Evolutionary conservation across 1,140 invertebrate species (phyloP).

Genomic region (Homarus americanus): DNA sequence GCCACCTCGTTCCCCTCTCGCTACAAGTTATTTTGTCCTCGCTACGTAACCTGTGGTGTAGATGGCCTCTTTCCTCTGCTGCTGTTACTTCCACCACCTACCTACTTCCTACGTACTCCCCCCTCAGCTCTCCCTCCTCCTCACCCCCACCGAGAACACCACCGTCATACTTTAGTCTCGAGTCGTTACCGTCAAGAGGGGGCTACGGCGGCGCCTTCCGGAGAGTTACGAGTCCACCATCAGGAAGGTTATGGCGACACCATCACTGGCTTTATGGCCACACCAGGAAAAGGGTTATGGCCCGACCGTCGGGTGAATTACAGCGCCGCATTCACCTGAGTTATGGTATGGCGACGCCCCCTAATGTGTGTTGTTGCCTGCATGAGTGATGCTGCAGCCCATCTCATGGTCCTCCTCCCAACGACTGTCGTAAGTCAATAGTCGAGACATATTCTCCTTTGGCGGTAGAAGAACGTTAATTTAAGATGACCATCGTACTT

Average conservation of each 20-base stretch:
- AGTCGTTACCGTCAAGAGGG: slow-evolving; percentile 11
- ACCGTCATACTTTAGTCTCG: neutral
- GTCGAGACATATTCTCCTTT: too few species aligned
- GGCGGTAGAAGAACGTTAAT: too few species aligned
- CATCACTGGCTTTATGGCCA: neutral
- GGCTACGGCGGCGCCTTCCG: slow-evolving; percentile 2
- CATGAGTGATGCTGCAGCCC: neutral
- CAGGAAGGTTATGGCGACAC: slow-evolving; percentile 16
- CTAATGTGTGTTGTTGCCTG: neutral
- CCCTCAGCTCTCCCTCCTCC: too few species aligned
- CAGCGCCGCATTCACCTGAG: neutral
- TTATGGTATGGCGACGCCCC: neutral
- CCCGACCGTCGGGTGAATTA: neutral
- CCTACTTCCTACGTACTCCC: too few species aligned
- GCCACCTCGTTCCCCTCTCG: too few species aligned
- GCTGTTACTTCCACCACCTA: too few species aligned
- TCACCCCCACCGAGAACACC: neutral
- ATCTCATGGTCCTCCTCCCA: too few species aligned
- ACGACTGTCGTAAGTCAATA: too few species aligned
- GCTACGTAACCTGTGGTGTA: too few species aligned
- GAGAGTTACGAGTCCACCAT: slow-evolving; percentile 8
- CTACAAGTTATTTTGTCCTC: too few species aligned
- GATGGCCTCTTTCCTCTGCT: too few species aligned
- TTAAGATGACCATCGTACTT: too few species aligned
- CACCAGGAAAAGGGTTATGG: neutral